phyloP scores from a whole-genome alignment of 2,113 vertebrate genomes.

The Labrus mixtus region DNA sequence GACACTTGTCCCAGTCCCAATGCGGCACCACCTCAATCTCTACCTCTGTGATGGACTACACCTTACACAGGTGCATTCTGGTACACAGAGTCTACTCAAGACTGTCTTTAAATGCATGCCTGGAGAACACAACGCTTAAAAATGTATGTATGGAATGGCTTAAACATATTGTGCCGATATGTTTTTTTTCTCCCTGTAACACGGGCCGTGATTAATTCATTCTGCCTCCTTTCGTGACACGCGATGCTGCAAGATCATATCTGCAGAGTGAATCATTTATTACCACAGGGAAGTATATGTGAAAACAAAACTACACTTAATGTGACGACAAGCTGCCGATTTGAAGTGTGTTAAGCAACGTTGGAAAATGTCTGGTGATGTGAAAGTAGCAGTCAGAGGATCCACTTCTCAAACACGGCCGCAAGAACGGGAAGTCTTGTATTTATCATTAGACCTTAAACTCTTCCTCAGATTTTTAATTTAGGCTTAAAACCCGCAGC shows the following conservation, averaged over 20 bases:
- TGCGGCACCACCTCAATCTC: background rate
- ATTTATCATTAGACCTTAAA: slow-evolving; percentile 53
- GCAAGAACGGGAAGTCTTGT: slow-evolving; percentile 66
- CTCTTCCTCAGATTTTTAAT: slow-evolving; percentile 24
- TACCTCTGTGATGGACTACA: slow-evolving; percentile 1
- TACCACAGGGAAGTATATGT: slow-evolving; percentile 1
- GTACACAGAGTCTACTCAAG: background rate
- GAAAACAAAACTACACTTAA: slow-evolving; percentile 3
- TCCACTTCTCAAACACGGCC: slow-evolving; percentile 44
- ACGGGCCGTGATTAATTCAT: background rate
- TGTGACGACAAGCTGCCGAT: background rate
- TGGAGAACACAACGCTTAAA: background rate
- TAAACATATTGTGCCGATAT: background rate
- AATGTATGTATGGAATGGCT: background rate
- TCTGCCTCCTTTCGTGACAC: background rate
- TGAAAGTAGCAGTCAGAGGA: slow-evolving; percentile 61
- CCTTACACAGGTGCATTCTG: slow-evolving; percentile 20
- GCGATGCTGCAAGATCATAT: background rate
- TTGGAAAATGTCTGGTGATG: slow-evolving; percentile 25
- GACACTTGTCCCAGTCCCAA: background rate
- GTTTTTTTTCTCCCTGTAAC: background rate
- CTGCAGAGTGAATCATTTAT: background rate
- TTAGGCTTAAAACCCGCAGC: background rate
- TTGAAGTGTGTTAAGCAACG: slow-evolving; percentile 14
- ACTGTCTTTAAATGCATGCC: slow-evolving; percentile 7